Evolutionary conservation across 2,797 vertebrate genomes (phyloP).

Genomic region (Chanos chanos): DNA sequence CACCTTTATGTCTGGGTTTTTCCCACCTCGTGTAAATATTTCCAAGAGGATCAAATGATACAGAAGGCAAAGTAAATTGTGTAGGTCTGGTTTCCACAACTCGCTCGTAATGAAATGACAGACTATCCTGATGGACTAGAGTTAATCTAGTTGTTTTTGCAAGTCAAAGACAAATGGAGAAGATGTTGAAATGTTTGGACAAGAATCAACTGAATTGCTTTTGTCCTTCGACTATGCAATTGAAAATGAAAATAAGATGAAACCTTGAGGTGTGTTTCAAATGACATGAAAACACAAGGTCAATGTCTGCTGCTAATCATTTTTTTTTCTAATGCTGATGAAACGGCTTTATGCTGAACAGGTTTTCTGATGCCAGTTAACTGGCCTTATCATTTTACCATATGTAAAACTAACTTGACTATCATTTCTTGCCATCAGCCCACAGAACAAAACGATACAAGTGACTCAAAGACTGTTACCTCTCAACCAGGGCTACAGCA

Average conservation of each 20-base stretch:
- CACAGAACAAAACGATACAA: neutral
- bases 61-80: neutral
- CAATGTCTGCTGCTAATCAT: constrained; percentile 17
- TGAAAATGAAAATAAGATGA: constrained; percentile 33
- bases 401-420: constrained; percentile 5
- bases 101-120: neutral
- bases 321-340: constrained; percentile 15
- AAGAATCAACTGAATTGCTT: neutral
- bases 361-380: constrained; percentile 3
- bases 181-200: neutral
- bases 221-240: constrained; percentile 49
- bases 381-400: neutral
- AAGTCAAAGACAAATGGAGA: neutral
- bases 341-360: constrained; percentile 4
- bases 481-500: neutral
- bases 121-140: neutral
- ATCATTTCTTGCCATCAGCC: neutral
- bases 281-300: constrained; percentile 16
- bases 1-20: constrained; percentile 6
- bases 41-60: neutral
- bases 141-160: neutral
- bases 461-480: constrained; percentile 5
- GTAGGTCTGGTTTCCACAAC: too few species aligned
- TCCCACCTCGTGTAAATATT: constrained; percentile 30
- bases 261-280: constrained; percentile 31